Evolutionary conservation across 2,113 vertebrate species (phyloP), one percentile per base, ranked within the genome.

Genomic region (Eptesicus fuscus): DNA sequence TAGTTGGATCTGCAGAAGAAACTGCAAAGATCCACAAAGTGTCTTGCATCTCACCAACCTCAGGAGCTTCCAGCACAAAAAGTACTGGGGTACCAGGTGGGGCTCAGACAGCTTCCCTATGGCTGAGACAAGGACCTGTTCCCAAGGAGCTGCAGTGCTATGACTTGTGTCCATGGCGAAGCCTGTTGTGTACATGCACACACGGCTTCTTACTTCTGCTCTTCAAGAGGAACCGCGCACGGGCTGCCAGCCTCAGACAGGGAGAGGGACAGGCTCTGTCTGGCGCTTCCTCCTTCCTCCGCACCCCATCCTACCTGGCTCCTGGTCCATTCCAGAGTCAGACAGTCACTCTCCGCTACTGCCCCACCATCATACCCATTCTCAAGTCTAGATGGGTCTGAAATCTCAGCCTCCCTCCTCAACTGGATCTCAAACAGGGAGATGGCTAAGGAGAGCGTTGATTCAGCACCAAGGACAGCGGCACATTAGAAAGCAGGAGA

Each of bases 81-180:
- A 85, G 47, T 65, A 94, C 44, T 9, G 44, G 35, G 49, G 11
- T 53, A 25, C 56, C 71, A 59, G 40, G 9, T 17, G 6, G n/a
- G 76, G 20, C 77, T 76, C 74, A 37, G 30, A 78, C 25, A 88
- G 87, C 88, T 85, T 94, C 18, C 78, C 80, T 79, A 79, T 49
- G 49, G 3, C 53, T 44, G 83, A 94, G 20, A 96, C 71, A 56
- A 91, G 53, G 37, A 40, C 76, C 61, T 56, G 59, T 93, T 88
- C 93, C 95, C 63, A 4, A 0, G 35, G 93, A 89, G 69, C 88
- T 61, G 35, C 91, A 37, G 59, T 2, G 32, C 80, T 91, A 56
- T 71, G 94, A 40, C 69, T 77, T 12, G 88, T 92, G 90, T 95
- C 92, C 95, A 96, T 88, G 90, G 87, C 2, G 4, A 97, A 97